These are phyloP conservation scores for Carassius gibelio DNA, from an alignment of 2,113 vertebrate genomes.

Conservation along the genomic window DNA sequence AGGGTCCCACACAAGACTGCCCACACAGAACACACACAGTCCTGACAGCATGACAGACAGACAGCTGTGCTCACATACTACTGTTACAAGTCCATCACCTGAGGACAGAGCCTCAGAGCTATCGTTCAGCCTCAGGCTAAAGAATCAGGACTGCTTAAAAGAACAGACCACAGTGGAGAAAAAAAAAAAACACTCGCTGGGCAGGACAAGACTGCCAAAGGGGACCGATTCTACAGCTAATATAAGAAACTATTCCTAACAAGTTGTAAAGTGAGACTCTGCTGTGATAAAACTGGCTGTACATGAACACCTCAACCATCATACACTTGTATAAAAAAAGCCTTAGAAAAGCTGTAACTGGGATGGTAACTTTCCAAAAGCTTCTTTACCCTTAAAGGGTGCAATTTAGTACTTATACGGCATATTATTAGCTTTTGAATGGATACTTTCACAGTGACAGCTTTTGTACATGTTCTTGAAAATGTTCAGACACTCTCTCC, in stretches of 20 bases:
- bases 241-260: background rate
- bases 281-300: background rate
- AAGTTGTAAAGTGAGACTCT: background rate
- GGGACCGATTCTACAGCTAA: background rate
- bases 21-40: constrained; percentile 13
- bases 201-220: background rate
- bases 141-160: background rate
- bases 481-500: too few relatives aligned
- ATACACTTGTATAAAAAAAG: background rate
- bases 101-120: constrained; percentile 5
- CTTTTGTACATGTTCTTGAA: background rate
- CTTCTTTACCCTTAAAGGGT: background rate
- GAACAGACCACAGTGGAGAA: background rate
- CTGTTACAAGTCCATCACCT: background rate
- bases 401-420: background rate
- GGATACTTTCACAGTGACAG: background rate
- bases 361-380: background rate
- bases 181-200: background rate
- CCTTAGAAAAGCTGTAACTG: background rate
- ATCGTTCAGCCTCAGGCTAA: constrained; percentile 21
- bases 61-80: background rate
- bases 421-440: background rate
- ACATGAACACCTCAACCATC: background rate
- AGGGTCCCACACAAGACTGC: background rate
- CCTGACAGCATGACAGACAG: background rate